A percentile compares a stretch with the other conserved stretches of the same genome.
phyloP scores from a whole-genome alignment of 2,888 invertebrate genomes.

The Boloria euphrosyne region DNA sequence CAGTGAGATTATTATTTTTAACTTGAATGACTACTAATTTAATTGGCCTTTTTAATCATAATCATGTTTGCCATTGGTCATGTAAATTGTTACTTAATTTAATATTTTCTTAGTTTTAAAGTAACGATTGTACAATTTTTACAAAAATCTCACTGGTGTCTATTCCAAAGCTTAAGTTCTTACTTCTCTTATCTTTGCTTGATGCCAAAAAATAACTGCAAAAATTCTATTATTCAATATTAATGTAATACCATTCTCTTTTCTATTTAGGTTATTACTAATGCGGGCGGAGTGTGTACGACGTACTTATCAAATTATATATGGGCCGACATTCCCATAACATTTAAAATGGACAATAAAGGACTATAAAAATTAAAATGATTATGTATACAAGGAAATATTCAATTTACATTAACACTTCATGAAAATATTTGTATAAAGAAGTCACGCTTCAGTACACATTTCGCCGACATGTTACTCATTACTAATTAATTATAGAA shows the following conservation, averaged over 20 bases:
- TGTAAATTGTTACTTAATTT: neutral
- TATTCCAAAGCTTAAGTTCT: conserved; percentile 77
- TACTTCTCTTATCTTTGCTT: conserved; percentile 70
- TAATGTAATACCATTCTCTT: conserved; percentile 65
- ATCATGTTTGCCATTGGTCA: neutral
- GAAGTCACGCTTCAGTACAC: conserved; percentile 44
- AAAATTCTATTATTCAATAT: conserved; percentile 69
- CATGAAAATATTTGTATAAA: conserved; percentile 1
- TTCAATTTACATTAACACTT: conserved; percentile 15
- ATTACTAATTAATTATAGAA: conserved; percentile 75
- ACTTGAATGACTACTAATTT: conserved; percentile 1
- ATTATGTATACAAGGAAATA: conserved; percentile 20
- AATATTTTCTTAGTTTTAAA: neutral
- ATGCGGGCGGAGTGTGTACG: conserved; percentile 60
- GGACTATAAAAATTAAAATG: conserved; percentile 20
- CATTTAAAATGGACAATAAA: conserved; percentile 32
- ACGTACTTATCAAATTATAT: conserved; percentile 16
- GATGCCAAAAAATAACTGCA: conserved; percentile 79
- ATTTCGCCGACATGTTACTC: conserved; percentile 64
- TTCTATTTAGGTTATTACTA: conserved; percentile 66
- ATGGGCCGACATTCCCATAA: conserved; percentile 4
- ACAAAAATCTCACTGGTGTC: conserved; percentile 66
- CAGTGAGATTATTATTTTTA: conserved; percentile 54
- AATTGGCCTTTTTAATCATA: neutral
- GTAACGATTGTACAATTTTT: neutral